Evolutionary conservation across 1,140 invertebrate species (phyloP).

Genomic region (Cherax destructor): DNA sequence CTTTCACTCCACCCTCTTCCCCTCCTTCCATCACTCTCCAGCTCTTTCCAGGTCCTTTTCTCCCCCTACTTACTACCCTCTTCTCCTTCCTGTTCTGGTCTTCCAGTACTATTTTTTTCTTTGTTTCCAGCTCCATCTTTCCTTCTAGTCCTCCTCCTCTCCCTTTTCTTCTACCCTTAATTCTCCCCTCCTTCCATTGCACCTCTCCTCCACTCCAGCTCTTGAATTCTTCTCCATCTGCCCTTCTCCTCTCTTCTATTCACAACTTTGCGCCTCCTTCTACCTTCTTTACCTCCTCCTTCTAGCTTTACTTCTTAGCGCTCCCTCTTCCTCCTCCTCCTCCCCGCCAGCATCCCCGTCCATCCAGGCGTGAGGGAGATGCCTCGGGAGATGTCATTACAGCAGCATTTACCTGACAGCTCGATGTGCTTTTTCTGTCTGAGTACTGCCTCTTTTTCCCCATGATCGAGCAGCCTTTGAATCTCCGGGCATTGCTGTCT

Average conservation of each 20-base stretch:
- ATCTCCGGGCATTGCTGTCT: conserved; percentile 29
- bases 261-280: background rate
- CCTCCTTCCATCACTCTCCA: background rate
- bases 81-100: background rate
- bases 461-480: background rate
- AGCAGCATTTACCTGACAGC: conserved; percentile 64
- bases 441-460: background rate
- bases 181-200: background rate
- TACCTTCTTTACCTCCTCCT: background rate
- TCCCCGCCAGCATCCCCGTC: conserved; percentile 25
- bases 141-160: background rate
- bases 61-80: background rate
- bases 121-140: too few species aligned
- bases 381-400: conserved; percentile 66
- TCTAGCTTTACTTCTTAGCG: background rate
- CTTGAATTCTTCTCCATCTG: too few species aligned
- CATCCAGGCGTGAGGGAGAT: conserved; percentile 26
- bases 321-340: background rate
- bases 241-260: background rate
- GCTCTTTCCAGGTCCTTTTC: background rate
- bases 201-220: background rate
- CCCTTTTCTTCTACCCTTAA: background rate
- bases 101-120: background rate
- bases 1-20: background rate
- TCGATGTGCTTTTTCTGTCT: background rate